Conservation (phyloP, 2,113 vertebrate species). For the Eudyptes chrysolophus region DNA sequence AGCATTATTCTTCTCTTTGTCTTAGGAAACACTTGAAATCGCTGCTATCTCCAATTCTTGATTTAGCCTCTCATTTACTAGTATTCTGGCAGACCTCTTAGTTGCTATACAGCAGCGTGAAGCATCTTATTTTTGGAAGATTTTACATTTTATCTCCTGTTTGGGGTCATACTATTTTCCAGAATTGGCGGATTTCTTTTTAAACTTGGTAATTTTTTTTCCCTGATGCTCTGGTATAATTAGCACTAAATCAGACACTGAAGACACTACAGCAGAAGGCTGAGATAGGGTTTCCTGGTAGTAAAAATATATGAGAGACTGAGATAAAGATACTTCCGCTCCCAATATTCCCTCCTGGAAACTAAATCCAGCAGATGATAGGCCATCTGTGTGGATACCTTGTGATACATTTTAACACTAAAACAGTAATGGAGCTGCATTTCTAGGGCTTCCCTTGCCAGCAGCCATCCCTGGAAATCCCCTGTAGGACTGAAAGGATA, state of each 20-base stretch:
- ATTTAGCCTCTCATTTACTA: conserved; percentile 5
- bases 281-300: conserved; percentile 43
- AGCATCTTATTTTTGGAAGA: conserved; percentile 34
- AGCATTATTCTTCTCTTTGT: neutral
- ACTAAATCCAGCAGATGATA: conserved; percentile 58
- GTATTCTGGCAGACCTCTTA: neutral
- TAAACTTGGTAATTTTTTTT: neutral
- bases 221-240: conserved; percentile 26
- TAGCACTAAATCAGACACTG: conserved; percentile 48
- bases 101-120: neutral
- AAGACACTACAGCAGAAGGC: conserved; percentile 50
- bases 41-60: neutral
- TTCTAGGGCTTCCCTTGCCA: conserved; percentile 55
- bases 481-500: conserved; percentile 54
- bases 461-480: conserved; percentile 55
- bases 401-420: conserved; percentile 52
- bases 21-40: neutral
- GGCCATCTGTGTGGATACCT: conserved; percentile 67
- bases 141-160: neutral
- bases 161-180: conserved; percentile 43
- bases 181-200: conserved; percentile 42
- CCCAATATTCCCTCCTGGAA: conserved; percentile 52
- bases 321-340: conserved; percentile 47
- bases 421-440: conserved; percentile 46
- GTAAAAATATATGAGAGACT: conserved; percentile 42